Evolutionary conservation across 2,797 vertebrate species (phyloP).

Genomic region (Sebastes oblongus): DNA sequence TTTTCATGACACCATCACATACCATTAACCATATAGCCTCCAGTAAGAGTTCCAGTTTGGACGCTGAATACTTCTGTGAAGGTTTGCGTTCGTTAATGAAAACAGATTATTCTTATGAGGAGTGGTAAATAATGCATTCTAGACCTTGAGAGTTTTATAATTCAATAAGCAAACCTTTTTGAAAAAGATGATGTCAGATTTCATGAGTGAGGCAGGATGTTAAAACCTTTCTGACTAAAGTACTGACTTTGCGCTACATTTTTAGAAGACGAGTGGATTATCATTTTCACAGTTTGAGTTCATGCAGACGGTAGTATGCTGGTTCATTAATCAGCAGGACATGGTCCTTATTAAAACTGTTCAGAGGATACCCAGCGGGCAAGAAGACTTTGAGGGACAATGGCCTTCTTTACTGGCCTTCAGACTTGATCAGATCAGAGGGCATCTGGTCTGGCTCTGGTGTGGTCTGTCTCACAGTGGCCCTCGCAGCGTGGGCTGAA

Average conservation of each 20-base stretch:
- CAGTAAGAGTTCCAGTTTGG: neutral
- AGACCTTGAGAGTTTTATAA: neutral
- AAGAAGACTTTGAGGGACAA: constrained; percentile 30
- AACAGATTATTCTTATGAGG: neutral
- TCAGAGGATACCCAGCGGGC: constrained; percentile 18
- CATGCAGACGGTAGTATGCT: constrained; percentile 12
- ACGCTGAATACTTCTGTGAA: neutral
- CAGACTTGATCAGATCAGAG: constrained; percentile 35
- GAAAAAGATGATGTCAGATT: constrained; percentile 6
- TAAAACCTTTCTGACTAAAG: neutral
- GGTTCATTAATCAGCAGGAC: constrained; percentile 34
- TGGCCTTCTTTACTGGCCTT: constrained; percentile 13
- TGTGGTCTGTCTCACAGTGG: neutral
- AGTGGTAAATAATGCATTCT: constrained; percentile 4
- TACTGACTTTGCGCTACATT: neutral
- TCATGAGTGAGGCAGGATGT: neutral
- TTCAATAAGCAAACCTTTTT: constrained; percentile 2
- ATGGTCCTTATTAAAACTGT: constrained; percentile 33
- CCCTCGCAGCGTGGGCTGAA: neutral
- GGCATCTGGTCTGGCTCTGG: constrained; percentile 11
- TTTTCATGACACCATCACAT: neutral
- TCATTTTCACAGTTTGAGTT: constrained; percentile 24
- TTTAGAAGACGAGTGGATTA: neutral
- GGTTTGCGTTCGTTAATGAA: constrained; percentile 6
- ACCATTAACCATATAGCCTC: neutral